Evolutionary conservation across 1,140 invertebrate genomes (phyloP).

Genomic region (Pectinophora gossypiella): DNA sequence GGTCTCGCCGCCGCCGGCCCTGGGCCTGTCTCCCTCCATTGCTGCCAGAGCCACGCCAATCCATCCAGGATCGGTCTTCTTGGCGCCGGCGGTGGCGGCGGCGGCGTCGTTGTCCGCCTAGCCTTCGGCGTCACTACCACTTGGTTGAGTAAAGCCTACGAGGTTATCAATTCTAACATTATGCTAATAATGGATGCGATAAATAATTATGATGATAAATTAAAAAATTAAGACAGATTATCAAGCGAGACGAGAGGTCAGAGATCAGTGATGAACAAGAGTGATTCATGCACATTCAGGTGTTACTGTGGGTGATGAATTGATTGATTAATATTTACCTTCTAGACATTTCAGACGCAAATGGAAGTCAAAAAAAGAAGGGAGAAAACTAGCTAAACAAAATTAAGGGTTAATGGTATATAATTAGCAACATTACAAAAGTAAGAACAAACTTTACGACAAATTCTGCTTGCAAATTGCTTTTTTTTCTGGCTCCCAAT

Average conservation of each 20-base stretch:
- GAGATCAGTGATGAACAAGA: no score
- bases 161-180: conserved; percentile 49
- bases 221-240: neutral
- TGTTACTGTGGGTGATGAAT: no score
- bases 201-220: neutral
- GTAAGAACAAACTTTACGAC: no score
- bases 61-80: conserved; percentile 69
- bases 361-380: no score
- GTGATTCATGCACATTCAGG: no score
- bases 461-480: no score
- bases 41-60: conserved; percentile 72
- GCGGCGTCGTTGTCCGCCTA: conserved; percentile 51
- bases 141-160: conserved; percentile 75
- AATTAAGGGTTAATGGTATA: no score
- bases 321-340: no score
- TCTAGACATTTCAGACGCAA: no score
- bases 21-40: conserved; percentile 69
- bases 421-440: no score
- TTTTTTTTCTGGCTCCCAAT: neutral
- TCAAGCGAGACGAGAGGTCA: no score
- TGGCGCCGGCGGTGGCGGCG: conserved; percentile 49
- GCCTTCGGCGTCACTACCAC: conserved; percentile 73
- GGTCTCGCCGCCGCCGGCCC: conserved; percentile 33
- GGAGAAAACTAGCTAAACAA: no score
- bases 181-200: neutral